Base-by-base conservation (phyloP, 2,797 vertebrate species). In the Champsocephalus esox region DNA sequence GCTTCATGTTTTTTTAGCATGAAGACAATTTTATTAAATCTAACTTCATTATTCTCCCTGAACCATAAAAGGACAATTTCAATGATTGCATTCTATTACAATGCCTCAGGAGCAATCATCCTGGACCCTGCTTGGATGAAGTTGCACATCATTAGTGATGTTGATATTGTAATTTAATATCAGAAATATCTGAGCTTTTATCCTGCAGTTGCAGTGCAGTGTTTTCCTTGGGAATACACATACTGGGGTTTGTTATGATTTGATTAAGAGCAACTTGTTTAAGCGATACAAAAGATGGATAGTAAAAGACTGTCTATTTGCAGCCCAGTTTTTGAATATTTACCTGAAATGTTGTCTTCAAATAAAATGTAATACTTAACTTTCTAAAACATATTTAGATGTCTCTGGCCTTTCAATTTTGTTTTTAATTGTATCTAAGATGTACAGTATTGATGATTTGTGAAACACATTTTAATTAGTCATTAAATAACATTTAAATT, bases 161-260 rank as follows among this genome's bases (percentile, higher is more conserved):
- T 61, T 9, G 38, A 41, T 64, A 16, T 19, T 73, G 19, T 56
- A 28, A 41, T 70, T 75, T 73, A 11, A 34, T 68, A 55, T 48
- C 24, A 7, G 17, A 14, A 73, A 21, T 34, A 19, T 66, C 28
- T n/a, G 43, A 70, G 48, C 11, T 52, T 32, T 24, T 48, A 44
- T 55, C 1, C n/a, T 51, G n/a, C 14, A 44, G 24, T 55, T 72
- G 3, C 60, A 41, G 49, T 58, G 24, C 54, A 67, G 52, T 58
- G 17, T 60, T 67, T 17, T 28, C 12, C 32, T 24, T 54, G 5
- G 32, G 1, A 77, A 67, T 65, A 75, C 51, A 69, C 48, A 75
- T n/a, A 67, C 65, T 72, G 65, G 9, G 43, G 46, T 67, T 71
- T 68, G 44, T 78, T 67, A 79, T 51, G 32, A 48, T 70, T 67